phyloP scores from a whole-genome alignment of 1,140 invertebrate genomes.

The Brachionus asplanchnoidis region DNA sequence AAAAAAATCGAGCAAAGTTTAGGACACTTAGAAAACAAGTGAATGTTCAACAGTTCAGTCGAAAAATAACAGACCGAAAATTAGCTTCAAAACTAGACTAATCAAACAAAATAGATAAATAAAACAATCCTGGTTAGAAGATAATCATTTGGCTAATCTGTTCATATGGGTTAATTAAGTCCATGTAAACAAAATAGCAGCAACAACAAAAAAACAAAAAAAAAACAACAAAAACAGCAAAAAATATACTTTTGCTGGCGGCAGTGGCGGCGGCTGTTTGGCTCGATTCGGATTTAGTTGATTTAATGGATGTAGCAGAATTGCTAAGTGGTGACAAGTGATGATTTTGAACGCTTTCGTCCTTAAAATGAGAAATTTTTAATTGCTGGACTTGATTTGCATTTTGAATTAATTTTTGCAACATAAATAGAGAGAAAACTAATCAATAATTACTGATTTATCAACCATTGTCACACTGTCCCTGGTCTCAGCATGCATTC shows the following conservation, averaged over 20 bases:
- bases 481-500: neutral
- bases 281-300: neutral
- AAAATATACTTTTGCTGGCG: neutral
- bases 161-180: neutral
- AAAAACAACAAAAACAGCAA: too few species aligned
- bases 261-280: neutral
- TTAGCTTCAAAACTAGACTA: neutral
- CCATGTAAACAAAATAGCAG: neutral
- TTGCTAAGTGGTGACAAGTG: neutral
- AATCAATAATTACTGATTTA: slow-evolving; percentile 26
- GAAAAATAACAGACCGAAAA: neutral
- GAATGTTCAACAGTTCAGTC: neutral
- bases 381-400: neutral
- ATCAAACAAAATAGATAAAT: neutral
- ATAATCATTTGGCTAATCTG: neutral
- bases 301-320: neutral
- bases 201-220: neutral
- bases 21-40: too few species aligned
- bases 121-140: neutral
- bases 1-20: neutral
- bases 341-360: neutral
- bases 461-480: neutral
- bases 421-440: neutral
- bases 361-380: neutral
- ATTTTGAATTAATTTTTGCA: slow-evolving; percentile 1